Base-by-base conservation (phyloP, 2,797 vertebrate species). In the Sebastes nivosus region DNA sequence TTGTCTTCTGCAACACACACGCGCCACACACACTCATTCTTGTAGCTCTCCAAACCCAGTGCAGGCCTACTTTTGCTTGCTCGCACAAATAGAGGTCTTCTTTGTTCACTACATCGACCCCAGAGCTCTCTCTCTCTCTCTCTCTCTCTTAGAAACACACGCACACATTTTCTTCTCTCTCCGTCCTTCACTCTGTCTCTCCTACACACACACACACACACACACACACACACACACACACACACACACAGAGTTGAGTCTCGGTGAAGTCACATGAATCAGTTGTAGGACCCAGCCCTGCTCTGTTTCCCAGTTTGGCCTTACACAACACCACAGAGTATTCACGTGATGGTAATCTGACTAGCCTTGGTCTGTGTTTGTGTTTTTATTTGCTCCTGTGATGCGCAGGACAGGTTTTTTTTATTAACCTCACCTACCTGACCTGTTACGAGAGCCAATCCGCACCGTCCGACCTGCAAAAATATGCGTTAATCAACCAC, bases 11-110 rank as follows among this genome's bases (percentile, higher is more conserved):
- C 59, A 83, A 8, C 55, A 76, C 75, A 73, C 83, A n/a, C 71
- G 11, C 81, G 4, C 18, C n/a, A 27, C 79, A 79, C 82, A 90
- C 87, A 85, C 79, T 75, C 65, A 65, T 69, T 90, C 85, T 87
- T 88, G 76, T 77, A 90, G 89, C 87, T 88, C 88, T 89, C 87
- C 81, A 90, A 91, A 92, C 88, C 90, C 86, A 88, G 88, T 78
- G 71, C 88, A 92, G 90, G 89, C 87, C 81, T 89, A 77, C 75
- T 80, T 82, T 73, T 89, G 91, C 80, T 65, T 85, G 80, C 79
- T 86, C 8, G 32, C 80, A 88, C 87, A 87, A 93, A 94, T 93
- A 95, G 91, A 94, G 85, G 83, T 84, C 78, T 75, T 89, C 92
- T 94, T 95, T 96, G 93, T 95, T 94, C 87, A 77, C 84, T 64